A percentile compares a stretch with the other conserved stretches of the same genome.
Conservation (phyloP, 2,113 vertebrate genomes). For the Solea solea region DNA sequence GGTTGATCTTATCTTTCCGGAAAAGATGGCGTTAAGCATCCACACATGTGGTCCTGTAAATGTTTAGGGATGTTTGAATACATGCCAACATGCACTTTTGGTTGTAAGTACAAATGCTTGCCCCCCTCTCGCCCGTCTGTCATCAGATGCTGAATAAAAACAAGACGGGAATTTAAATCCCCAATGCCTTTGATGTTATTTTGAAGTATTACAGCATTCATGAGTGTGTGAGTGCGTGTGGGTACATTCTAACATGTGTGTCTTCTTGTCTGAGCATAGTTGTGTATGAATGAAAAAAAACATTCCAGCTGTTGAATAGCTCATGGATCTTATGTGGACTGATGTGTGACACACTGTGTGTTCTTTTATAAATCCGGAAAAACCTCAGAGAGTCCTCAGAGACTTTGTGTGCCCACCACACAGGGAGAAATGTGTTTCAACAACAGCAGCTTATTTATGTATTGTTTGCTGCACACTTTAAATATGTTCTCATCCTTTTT, state of each 20-base stretch:
- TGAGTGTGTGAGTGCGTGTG: constrained; percentile 30
- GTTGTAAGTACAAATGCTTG: constrained; percentile 53
- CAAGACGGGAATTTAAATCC: constrained; percentile 60
- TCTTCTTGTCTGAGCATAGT: constrained; percentile 28
- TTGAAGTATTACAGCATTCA: constrained; percentile 60
- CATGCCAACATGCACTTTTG: constrained; percentile 54
- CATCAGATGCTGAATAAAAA: constrained; percentile 64
- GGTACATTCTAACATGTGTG: constrained; percentile 34
- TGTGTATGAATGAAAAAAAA: constrained; percentile 55
- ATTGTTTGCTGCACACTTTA: not conserved
- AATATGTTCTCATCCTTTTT: not conserved
- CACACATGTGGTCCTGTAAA: constrained; percentile 47
- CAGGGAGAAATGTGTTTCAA: constrained; percentile 34
- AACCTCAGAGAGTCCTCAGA: constrained; percentile 28
- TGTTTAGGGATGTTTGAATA: constrained; percentile 56
- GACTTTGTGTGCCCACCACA: constrained; percentile 27
- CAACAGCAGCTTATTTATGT: not conserved
- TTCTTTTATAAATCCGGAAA: constrained; percentile 35
- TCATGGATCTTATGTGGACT: constrained; percentile 58
- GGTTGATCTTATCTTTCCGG: constrained; percentile 55
- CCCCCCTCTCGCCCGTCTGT: constrained; percentile 44
- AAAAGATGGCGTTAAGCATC: constrained; percentile 52
- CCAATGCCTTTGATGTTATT: constrained; percentile 57
- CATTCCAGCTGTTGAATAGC: constrained; percentile 65
- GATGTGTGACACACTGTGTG: constrained; percentile 36